Base-by-base conservation (phyloP, 2,113 vertebrate species). In the Sialia sialis region DNA sequence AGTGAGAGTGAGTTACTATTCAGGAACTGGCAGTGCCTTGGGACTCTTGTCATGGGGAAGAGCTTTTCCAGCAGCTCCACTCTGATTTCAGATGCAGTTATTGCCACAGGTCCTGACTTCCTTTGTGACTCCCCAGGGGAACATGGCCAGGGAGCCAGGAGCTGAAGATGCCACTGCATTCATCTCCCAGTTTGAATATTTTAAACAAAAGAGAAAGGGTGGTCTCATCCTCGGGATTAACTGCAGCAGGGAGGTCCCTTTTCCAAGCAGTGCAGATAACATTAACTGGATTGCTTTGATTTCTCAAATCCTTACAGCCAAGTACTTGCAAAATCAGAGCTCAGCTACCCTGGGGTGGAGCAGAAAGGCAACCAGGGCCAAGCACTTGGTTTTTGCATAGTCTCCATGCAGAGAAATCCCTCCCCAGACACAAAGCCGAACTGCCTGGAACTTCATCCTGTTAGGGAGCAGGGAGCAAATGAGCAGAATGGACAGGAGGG, bases 171-270 rank as follows among this genome's bases (percentile, higher is more conserved):
- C 84, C 62, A 55, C 70, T 5, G 0, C 67, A 39, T 62, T 73
- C 39, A 16, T 66, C 75, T 34, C 41, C 63, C 84, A 87, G 55
- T 43, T 58, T 0, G 0, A 62, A 46, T 60, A 51, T 56, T 70
- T 66, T 43, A 80, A 76, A 91, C 89, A 69, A 69, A 94, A 62
- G 89, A 87, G 48, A 55, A 95, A 87, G 74, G 74, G 67, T 69
- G 74, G 74, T 80, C 62, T 83, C 63, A 27, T 77, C 46, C 74
- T 21, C 3, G 8, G 77, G 49, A 89, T 68, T 75, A 69, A 46
- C 54, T 19, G 70, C 89, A 90, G 70, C 84, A 74, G 87, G 87
- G 81, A 95, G 81, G 74, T 82, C 85, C 34, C 73, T 41, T 60
- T 43, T 52, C n/a, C 78, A 76, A 69, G 79, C 26, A 2, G 48